phyloP scores from a whole-genome alignment of 2,888 invertebrate species.

The Azorinus chamasolen region DNA sequence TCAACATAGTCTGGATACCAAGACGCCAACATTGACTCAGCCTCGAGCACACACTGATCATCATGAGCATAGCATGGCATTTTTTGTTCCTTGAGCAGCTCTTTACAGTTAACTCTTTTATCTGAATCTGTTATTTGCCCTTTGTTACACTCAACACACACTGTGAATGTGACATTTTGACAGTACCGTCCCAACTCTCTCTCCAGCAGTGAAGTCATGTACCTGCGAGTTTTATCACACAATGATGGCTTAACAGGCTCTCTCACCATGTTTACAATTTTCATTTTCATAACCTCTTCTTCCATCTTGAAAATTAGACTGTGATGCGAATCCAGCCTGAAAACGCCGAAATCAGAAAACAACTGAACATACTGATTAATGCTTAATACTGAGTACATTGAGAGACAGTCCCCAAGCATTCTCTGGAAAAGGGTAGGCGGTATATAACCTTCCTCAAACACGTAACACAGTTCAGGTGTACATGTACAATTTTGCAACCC shows the following conservation, averaged over 20 bases:
- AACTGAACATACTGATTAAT: slow-evolving; percentile 44
- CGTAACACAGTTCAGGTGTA: slow-evolving; percentile 56
- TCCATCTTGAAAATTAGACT: slow-evolving; percentile 45
- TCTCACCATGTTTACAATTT: slow-evolving; percentile 50
- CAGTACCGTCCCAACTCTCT: slow-evolving; percentile 59
- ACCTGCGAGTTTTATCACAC: slow-evolving; percentile 58
- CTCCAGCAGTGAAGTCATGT: slow-evolving; percentile 42
- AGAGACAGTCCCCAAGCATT: slow-evolving; percentile 56
- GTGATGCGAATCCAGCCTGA: slow-evolving; percentile 51
- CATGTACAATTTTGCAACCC: slow-evolving; percentile 7
- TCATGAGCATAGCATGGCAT: slow-evolving; percentile 57
- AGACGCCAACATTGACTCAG: slow-evolving; percentile 36
- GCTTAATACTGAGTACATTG: slow-evolving; percentile 40
- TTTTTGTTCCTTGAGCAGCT: slow-evolving; percentile 51
- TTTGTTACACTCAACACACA: slow-evolving; percentile 51
- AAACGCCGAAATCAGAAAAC: slow-evolving; percentile 50
- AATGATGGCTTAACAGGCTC: slow-evolving; percentile 38
- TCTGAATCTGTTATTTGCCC: slow-evolving; percentile 23
- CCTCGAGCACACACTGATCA: slow-evolving; percentile 38
- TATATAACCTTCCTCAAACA: slow-evolving; percentile 57
- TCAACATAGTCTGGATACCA: slow-evolving; percentile 64
- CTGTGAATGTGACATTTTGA: slow-evolving; percentile 54
- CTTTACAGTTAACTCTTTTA: slow-evolving; percentile 52
- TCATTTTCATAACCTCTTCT: slow-evolving; percentile 45
- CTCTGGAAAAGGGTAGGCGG: slow-evolving; percentile 61